phyloP scores from a whole-genome alignment of 2,888 invertebrate species.

The Leptothorax acervorum region DNA sequence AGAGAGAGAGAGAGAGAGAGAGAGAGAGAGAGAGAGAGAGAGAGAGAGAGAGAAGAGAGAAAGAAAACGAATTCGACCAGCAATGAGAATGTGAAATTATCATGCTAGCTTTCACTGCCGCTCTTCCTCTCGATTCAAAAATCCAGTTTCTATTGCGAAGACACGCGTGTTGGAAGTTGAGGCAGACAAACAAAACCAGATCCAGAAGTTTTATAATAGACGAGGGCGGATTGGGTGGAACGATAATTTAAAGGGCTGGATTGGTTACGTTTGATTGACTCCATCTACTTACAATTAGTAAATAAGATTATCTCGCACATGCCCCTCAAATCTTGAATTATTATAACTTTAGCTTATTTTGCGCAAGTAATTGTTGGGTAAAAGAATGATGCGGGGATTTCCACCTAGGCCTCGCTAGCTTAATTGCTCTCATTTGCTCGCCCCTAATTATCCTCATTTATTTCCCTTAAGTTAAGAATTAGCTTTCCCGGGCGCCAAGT shows the following conservation, averaged over 20 bases:
- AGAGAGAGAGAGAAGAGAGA: background rate
- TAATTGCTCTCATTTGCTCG: constrained; percentile 45
- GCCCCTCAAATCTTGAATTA: background rate
- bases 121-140: constrained; percentile 29
- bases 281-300: background rate
- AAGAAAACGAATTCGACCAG: background rate
- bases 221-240: background rate
- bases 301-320: background rate
- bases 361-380: constrained; percentile 3
- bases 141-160: constrained; percentile 28
- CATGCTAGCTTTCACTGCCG: constrained; percentile 23
- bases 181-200: constrained; percentile 20
- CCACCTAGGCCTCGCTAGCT: constrained; percentile 24
- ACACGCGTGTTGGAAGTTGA: constrained; percentile 10
- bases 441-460: constrained; percentile 44
- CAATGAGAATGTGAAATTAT: constrained; percentile 44
- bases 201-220: constrained; percentile 8
- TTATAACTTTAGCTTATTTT: background rate
- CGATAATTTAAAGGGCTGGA: background rate
- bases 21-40: constrained; percentile 2
- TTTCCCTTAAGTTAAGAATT: constrained; percentile 55
- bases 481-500: constrained; percentile 60
- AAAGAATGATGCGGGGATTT: constrained; percentile 5
- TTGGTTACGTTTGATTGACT: background rate
- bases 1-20: constrained; percentile 8